A percentile compares a stretch with the other conserved stretches of the same genome.
Conservation (phyloP, 2,113 vertebrate species). For the Pollimyrus isidori region DNA sequence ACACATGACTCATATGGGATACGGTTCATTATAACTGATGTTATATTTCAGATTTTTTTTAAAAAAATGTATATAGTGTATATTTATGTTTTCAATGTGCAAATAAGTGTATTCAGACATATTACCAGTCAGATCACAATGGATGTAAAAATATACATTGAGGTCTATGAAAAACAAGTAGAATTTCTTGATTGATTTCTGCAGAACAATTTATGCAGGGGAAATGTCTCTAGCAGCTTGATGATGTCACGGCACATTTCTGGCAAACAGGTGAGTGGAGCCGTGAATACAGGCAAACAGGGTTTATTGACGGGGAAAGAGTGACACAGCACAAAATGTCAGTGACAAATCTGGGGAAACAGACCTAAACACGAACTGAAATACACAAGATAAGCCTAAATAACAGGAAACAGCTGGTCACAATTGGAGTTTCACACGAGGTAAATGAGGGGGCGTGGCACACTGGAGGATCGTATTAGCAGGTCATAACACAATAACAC, state of each 20-base stretch:
- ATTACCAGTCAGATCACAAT: background rate
- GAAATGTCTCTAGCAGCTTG: background rate
- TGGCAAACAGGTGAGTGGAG: too few relatives aligned
- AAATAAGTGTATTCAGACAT: background rate
- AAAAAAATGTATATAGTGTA: background rate
- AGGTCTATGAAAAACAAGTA: background rate
- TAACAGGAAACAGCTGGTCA: too few relatives aligned
- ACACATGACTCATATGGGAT: background rate
- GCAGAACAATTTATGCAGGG: background rate
- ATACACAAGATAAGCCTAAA: too few relatives aligned
- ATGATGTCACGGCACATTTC: background rate
- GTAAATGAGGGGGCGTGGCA: too few relatives aligned
- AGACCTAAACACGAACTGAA: too few relatives aligned
- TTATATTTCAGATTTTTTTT: background rate
- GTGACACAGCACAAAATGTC: too few relatives aligned
- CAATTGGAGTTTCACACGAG: too few relatives aligned
- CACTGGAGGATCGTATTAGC: too few relatives aligned
- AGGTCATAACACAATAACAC: too few relatives aligned
- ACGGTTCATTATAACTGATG: background rate
- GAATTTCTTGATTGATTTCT: background rate
- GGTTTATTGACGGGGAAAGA: too few relatives aligned
- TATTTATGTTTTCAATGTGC: background rate
- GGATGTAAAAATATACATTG: background rate
- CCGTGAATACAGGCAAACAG: too few relatives aligned
- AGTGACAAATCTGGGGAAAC: too few relatives aligned